Evolutionary conservation across 2,888 invertebrate species (phyloP).

Genomic region (Hirtodrosophila confusa): DNA sequence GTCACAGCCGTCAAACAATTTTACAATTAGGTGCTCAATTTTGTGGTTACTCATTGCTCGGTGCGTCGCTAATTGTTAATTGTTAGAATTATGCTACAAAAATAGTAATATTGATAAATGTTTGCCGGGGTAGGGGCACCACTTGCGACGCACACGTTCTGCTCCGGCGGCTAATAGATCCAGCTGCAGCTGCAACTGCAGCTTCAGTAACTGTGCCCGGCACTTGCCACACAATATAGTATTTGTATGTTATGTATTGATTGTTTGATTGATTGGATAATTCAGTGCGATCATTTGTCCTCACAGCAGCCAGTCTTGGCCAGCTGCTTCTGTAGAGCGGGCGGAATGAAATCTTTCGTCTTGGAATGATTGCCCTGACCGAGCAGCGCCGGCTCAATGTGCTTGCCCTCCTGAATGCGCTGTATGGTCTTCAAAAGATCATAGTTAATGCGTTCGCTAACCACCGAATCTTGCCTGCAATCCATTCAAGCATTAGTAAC

Average conservation of each 20-base stretch:
- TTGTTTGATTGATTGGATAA: slow-evolving; percentile 10
- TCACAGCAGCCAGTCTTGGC: slow-evolving; percentile 80
- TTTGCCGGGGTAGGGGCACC: slow-evolving; percentile 10
- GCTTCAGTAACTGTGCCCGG: no score
- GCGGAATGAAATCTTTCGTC: slow-evolving; percentile 93
- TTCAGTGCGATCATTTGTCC: slow-evolving; percentile 75
- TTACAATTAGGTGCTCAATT: not conserved
- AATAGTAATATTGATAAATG: slow-evolving; percentile 66
- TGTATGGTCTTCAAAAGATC: slow-evolving; percentile 92
- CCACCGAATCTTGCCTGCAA: slow-evolving; percentile 92
- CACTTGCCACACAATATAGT: no score
- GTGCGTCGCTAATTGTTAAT: slow-evolving; percentile 35
- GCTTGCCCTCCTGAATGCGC: slow-evolving; percentile 89
- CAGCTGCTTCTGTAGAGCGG: slow-evolving; percentile 88
- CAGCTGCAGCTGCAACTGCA: no score
- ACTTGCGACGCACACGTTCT: not conserved
- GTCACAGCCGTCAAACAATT: slow-evolving; percentile 15
- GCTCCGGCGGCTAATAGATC: no score
- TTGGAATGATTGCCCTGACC: slow-evolving; percentile 90
- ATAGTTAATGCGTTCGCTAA: slow-evolving; percentile 94
- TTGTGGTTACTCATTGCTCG: not conserved
- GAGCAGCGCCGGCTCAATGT: slow-evolving; percentile 90
- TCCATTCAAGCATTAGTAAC: slow-evolving; percentile 49
- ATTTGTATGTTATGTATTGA: slow-evolving; percentile 10
- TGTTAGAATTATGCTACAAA: slow-evolving; percentile 67